phyloP scores from a whole-genome alignment of 1,140 invertebrate genomes.

The Neuroterus valhalla region DNA sequence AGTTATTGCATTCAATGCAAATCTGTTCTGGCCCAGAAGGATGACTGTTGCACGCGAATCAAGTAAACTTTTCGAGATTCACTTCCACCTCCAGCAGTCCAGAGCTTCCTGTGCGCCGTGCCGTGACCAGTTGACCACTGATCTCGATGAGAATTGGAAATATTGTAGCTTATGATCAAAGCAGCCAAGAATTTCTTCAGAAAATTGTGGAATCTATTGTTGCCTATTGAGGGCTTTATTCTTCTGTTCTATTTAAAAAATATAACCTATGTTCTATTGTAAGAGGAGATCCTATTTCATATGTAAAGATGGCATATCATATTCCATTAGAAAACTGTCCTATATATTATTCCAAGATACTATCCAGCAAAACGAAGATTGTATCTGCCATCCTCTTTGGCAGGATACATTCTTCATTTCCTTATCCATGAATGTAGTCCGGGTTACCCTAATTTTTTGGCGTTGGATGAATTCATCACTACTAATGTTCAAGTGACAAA shows the following conservation, averaged over 20 bases:
- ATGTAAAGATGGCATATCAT: neutral
- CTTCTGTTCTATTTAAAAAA: neutral
- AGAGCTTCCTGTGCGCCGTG: neutral
- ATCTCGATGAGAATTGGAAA: slow-evolving; percentile 26
- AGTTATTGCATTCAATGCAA: slow-evolving; percentile 66
- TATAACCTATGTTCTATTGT: slow-evolving; percentile 1
- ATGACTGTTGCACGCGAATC: slow-evolving; percentile 35
- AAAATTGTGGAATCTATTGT: neutral
- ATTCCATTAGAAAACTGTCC: neutral
- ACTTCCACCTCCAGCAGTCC: slow-evolving; percentile 31
- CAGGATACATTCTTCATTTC: neutral
- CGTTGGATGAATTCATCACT: neutral
- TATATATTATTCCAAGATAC: neutral
- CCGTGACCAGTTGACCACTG: slow-evolving; percentile 1
- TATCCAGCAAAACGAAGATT: neutral
- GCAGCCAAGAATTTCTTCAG: neutral
- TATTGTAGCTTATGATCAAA: neutral
- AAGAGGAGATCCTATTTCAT: neutral
- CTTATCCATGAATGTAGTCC: neutral
- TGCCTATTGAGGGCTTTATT: neutral
- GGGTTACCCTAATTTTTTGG: neutral
- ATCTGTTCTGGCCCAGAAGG: slow-evolving; percentile 45
- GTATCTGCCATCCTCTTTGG: neutral
- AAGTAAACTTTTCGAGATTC: slow-evolving; percentile 35
- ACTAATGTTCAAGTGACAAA: no score